Conservation (phyloP, 2,888 invertebrate genomes). For the Eupithecia subumbrata region DNA sequence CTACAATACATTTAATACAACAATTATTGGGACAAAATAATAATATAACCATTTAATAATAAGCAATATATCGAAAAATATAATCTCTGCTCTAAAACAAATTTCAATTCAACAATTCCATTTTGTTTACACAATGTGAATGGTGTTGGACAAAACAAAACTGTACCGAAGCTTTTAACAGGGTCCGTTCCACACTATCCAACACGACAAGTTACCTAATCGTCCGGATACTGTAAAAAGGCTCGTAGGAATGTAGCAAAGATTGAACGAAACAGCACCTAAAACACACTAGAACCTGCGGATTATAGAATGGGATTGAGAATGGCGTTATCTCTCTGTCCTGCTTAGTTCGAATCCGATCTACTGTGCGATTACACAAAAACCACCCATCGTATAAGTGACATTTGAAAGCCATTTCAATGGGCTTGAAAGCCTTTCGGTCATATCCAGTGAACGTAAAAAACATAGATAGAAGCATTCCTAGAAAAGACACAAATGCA, state of each 20-base stretch:
- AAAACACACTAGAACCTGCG: constrained; percentile 48
- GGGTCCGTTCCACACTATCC: constrained; percentile 32
- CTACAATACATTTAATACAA: constrained; percentile 68
- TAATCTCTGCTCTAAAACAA: constrained; percentile 76
- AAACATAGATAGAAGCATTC: too few species aligned
- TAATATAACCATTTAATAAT: constrained; percentile 52
- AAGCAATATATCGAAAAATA: constrained; percentile 80
- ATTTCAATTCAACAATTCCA: constrained; percentile 79
- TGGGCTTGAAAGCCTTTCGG: too few species aligned
- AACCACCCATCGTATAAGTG: neutral
- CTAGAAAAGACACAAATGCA: too few species aligned
- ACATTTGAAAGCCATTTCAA: neutral
- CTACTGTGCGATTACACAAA: neutral
- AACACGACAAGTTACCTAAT: neutral
- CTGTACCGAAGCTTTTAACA: constrained; percentile 61
- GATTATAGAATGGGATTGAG: neutral
- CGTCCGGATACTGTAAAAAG: neutral
- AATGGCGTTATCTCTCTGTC: neutral
- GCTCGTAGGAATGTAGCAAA: constrained; percentile 70
- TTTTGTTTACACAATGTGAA: constrained; percentile 52
- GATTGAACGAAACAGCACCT: constrained; percentile 68
- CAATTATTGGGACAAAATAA: constrained; percentile 64
- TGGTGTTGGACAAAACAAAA: constrained; percentile 49
- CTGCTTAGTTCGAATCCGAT: neutral
- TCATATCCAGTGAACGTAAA: too few species aligned